Evolutionary conservation across 2,113 vertebrate species (phyloP).

Genomic region (Laticauda laticaudata): DNA sequence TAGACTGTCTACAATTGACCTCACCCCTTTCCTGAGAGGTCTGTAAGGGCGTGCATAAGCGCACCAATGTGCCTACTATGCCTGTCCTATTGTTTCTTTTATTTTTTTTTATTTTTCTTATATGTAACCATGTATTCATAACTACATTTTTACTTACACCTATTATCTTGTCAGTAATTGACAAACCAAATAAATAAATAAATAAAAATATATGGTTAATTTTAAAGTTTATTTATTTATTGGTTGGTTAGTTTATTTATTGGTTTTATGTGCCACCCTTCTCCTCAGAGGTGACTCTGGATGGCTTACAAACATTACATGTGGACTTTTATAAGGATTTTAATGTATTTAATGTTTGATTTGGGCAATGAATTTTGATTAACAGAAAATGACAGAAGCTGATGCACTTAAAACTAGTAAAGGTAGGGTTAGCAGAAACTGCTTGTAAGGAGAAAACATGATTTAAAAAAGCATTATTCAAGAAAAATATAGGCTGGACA

Average conservation of each 20-base stretch:
- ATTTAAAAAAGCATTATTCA: not conserved
- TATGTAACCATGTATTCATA: no score
- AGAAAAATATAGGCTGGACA: not conserved
- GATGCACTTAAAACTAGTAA: not conserved
- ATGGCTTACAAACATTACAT: not conserved
- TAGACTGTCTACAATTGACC: no score
- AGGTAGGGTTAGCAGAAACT: not conserved
- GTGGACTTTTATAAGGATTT: not conserved
- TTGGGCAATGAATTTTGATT: not conserved
- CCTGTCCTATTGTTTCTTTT: no score
- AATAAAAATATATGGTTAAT: not conserved
- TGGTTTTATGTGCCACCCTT: not conserved
- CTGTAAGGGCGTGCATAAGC: no score
- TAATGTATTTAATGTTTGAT: not conserved
- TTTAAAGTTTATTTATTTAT: not conserved
- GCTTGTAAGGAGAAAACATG: not conserved
- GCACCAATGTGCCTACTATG: no score
- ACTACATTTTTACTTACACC: no score
- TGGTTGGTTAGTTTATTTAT: not conserved
- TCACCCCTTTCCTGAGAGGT: no score
- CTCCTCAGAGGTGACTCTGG: not conserved
- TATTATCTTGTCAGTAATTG: no score
- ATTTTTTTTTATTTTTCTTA: no score
- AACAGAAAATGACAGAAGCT: not conserved
- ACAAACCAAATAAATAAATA: no score